These are phyloP conservation scores for Epistrophella euchroma DNA, from an alignment of 2,888 invertebrate species.

Conservation along the genomic window DNA sequence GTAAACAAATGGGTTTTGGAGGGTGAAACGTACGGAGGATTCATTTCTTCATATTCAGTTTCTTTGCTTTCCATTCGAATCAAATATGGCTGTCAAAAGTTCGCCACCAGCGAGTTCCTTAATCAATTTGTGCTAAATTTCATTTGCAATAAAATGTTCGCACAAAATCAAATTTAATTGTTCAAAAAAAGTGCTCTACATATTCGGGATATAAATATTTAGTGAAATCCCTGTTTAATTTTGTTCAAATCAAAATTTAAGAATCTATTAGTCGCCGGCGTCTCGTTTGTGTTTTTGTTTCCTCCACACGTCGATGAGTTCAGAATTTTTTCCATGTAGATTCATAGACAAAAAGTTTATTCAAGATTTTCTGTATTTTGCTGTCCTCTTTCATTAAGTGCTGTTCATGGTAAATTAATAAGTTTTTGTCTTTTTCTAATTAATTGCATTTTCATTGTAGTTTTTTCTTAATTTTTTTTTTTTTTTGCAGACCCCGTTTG, in stretches of 20 bases:
- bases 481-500: constrained; percentile 61
- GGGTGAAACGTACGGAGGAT: too few relatives aligned
- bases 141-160: constrained; percentile 12
- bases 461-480: constrained; percentile 2
- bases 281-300: constrained; percentile 65
- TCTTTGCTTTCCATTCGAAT: constrained; percentile 58
- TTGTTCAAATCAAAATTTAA: neutral
- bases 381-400: constrained; percentile 36
- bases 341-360: constrained; percentile 23
- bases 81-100: constrained; percentile 75
- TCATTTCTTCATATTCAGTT: too few relatives aligned
- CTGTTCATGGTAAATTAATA: constrained; percentile 49
- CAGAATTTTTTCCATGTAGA: constrained; percentile 41
- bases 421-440: constrained; percentile 35
- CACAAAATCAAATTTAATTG: constrained; percentile 31
- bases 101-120: constrained; percentile 48
- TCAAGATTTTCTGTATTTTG: neutral
- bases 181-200: neutral
- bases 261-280: constrained; percentile 69
- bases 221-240: constrained; percentile 1
- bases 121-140: constrained; percentile 52
- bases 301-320: constrained; percentile 42
- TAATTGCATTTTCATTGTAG: constrained; percentile 65
- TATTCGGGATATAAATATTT: neutral
- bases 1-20: too few relatives aligned